phyloP scores from a whole-genome alignment of 2,888 invertebrate species.

The Dryobota labecula region DNA sequence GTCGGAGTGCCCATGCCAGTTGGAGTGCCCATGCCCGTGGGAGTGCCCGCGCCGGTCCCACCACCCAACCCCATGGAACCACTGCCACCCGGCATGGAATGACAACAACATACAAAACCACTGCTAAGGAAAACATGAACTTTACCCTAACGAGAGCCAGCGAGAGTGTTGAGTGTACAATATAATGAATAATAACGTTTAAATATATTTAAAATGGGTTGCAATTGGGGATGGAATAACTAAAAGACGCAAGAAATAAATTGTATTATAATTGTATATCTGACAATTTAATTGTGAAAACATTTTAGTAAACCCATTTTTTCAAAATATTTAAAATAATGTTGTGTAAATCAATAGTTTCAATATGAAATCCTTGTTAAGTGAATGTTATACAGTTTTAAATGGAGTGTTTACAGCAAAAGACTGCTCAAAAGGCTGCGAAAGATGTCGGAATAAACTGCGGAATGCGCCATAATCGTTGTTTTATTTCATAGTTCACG shows the following conservation, averaged over 20 bases:
- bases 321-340: slow-evolving; percentile 1
- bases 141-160: slow-evolving; percentile 38
- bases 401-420: slow-evolving; percentile 35
- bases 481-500: slow-evolving; percentile 25
- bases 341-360: slow-evolving; percentile 18
- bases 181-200: slow-evolving; percentile 25
- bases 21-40: slow-evolving; percentile 47
- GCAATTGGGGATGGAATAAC: neutral
- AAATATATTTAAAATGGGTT: neutral
- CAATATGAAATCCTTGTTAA: slow-evolving; percentile 24
- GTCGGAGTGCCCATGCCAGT: slow-evolving; percentile 55
- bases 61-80: slow-evolving; percentile 78
- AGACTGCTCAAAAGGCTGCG: slow-evolving; percentile 40
- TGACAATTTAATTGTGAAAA: neutral
- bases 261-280: slow-evolving; percentile 19
- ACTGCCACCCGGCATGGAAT: slow-evolving; percentile 86
- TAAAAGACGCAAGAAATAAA: neutral
- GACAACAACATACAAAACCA: slow-evolving; percentile 27
- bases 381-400: slow-evolving; percentile 20
- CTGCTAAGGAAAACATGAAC: slow-evolving; percentile 16
- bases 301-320: slow-evolving; percentile 2
- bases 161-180: slow-evolving; percentile 15
- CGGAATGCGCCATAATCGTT: neutral
- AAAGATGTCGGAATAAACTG: slow-evolving; percentile 29
- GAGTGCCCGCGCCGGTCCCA: slow-evolving; percentile 52